These are phyloP conservation scores for Lasioglossum leucozonium DNA, from an alignment of 2,888 invertebrate species.

Conservation along the genomic window DNA sequence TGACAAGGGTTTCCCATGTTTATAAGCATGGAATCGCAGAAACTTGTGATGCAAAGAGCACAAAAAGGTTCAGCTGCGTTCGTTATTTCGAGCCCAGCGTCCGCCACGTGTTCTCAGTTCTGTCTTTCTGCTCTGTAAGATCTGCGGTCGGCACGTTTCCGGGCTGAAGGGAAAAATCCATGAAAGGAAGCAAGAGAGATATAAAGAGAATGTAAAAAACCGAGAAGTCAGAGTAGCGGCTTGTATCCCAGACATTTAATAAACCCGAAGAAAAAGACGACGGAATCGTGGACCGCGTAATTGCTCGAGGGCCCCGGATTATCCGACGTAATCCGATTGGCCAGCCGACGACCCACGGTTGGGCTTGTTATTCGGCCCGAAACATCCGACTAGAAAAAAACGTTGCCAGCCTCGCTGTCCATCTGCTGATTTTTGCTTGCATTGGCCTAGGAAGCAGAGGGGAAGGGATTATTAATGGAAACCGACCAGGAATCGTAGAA, in stretches of 20 bases:
- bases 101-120: not conserved
- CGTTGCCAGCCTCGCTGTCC: not conserved
- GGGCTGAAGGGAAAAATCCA: not conserved
- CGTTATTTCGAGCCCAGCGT: not conserved
- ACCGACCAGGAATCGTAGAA: constrained; percentile 3
- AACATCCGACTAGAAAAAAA: constrained; percentile 10
- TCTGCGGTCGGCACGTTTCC: not conserved
- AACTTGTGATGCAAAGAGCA: not conserved
- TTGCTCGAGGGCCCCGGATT: constrained; percentile 35
- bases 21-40: not conserved
- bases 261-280: constrained; percentile 22
- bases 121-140: not conserved
- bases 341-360: no score
- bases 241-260: constrained; percentile 47
- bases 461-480: not conserved
- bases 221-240: not conserved
- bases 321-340: constrained; percentile 44
- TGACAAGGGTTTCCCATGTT: not conserved
- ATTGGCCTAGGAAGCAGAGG: no score
- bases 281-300: constrained; percentile 47
- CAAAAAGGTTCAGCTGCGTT: not conserved
- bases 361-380: constrained; percentile 12
- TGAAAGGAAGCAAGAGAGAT: not conserved
- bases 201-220: not conserved
- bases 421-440: not conserved